Conservation (phyloP, 1,140 invertebrate species). For the Tribolium madens region DNA sequence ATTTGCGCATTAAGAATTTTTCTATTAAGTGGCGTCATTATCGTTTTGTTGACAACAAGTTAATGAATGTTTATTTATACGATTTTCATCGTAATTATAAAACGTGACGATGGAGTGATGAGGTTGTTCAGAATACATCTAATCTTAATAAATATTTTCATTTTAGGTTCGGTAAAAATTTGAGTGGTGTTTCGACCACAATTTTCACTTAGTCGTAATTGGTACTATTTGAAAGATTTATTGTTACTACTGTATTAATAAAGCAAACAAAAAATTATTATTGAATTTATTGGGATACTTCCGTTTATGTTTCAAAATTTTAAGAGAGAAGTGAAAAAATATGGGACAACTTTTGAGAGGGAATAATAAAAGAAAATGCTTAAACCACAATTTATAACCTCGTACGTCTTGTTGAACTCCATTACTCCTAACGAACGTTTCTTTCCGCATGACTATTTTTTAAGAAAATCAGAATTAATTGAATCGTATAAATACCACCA, state of each 20-base stretch:
- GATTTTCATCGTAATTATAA: background rate
- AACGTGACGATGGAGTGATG: background rate
- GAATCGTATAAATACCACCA: background rate
- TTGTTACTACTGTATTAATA: background rate
- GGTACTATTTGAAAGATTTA: background rate
- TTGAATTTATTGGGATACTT: background rate
- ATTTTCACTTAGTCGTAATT: slow-evolving; percentile 7
- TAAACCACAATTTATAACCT: slow-evolving; percentile 11
- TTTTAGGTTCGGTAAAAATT: background rate
- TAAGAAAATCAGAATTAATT: background rate
- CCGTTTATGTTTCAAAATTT: slow-evolving; percentile 14
- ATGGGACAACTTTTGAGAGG: background rate
- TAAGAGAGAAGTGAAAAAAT: background rate
- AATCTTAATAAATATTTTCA: background rate
- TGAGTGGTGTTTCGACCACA: background rate
- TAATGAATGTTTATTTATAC: background rate
- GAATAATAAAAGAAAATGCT: background rate
- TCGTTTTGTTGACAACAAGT: background rate
- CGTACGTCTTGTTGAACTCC: background rate
- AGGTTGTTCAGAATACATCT: background rate
- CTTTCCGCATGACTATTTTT: slow-evolving; percentile 9
- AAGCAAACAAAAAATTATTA: background rate
- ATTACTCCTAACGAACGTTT: slow-evolving; percentile 12
- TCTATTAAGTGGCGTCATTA: background rate
- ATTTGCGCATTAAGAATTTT: background rate